Conservation (phyloP, 2,888 invertebrate genomes). For the Philaethria dido region DNA sequence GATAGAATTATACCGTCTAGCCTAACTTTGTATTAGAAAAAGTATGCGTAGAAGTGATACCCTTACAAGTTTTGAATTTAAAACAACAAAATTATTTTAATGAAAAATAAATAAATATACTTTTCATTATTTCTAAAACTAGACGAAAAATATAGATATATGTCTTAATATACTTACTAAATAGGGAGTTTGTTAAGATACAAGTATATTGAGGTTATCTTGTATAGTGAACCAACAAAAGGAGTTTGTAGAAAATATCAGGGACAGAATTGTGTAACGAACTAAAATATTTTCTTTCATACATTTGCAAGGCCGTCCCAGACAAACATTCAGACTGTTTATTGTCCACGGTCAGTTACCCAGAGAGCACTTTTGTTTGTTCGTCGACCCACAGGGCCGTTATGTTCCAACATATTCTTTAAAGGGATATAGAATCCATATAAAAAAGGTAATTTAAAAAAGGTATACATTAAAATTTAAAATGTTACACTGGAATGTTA, state of each 20-base stretch:
- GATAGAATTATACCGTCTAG: no score
- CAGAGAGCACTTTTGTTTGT: slow-evolving; percentile 71
- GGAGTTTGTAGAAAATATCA: slow-evolving; percentile 26
- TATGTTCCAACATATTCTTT: slow-evolving; percentile 56
- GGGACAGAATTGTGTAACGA: slow-evolving; percentile 55
- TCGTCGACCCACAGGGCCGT: slow-evolving; percentile 53
- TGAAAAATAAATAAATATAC: no score
- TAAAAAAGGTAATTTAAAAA: slow-evolving; percentile 40
- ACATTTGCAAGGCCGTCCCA: slow-evolving; percentile 51
- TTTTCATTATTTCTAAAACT: no score
- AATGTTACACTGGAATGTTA: not conserved
- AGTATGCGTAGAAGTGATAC: no score
- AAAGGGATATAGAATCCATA: slow-evolving; percentile 32
- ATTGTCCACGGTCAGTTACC: slow-evolving; percentile 79
- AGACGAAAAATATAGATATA: no score
- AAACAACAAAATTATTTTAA: no score
- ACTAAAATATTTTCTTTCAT: slow-evolving; percentile 59
- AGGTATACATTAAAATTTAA: slow-evolving; percentile 4
- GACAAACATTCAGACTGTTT: slow-evolving; percentile 64
- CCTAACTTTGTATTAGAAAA: no score
- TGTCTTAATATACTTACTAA: no score
- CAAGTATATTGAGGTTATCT: not conserved
- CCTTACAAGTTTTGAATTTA: no score
- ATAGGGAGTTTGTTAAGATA: not conserved
- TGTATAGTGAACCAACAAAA: not conserved